Evolutionary conservation across 2,888 invertebrate species (phyloP).

Genomic region (Rhaphigaster nebulosa): DNA sequence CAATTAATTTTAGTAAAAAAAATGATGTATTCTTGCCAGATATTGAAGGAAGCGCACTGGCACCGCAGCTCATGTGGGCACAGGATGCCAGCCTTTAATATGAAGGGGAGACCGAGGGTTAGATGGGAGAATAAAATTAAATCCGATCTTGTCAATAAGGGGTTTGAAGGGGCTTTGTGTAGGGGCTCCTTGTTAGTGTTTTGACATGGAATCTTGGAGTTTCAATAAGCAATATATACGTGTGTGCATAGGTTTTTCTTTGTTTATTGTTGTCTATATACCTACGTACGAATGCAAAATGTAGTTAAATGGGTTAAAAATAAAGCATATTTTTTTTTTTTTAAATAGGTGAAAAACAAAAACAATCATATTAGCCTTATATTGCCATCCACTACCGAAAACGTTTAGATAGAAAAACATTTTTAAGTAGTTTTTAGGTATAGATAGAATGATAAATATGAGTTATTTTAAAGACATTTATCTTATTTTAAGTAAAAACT

Average conservation of each 20-base stretch:
- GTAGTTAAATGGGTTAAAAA: too few species aligned
- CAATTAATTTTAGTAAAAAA: not conserved
- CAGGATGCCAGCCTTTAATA: not conserved
- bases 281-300: too few species aligned
- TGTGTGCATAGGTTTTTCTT: not conserved
- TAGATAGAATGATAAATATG: too few species aligned
- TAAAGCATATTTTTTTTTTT: too few species aligned
- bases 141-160: conserved; percentile 12
- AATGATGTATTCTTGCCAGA: not conserved
- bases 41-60: not conserved
- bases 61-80: not conserved
- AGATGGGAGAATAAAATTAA: conserved; percentile 12
- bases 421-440: too few species aligned
- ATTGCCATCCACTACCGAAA: too few species aligned
- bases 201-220: not conserved
- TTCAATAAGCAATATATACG: not conserved
- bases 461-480: too few species aligned
- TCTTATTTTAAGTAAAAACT: too few species aligned
- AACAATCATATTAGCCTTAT: too few species aligned
- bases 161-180: not conserved
- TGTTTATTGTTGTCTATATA: not conserved
- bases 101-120: not conserved
- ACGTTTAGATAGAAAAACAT: too few species aligned
- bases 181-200: not conserved
- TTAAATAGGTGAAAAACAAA: too few species aligned